Evolutionary conservation across 2,797 vertebrate genomes (phyloP).

Genomic region (Lithobates pipiens): DNA sequence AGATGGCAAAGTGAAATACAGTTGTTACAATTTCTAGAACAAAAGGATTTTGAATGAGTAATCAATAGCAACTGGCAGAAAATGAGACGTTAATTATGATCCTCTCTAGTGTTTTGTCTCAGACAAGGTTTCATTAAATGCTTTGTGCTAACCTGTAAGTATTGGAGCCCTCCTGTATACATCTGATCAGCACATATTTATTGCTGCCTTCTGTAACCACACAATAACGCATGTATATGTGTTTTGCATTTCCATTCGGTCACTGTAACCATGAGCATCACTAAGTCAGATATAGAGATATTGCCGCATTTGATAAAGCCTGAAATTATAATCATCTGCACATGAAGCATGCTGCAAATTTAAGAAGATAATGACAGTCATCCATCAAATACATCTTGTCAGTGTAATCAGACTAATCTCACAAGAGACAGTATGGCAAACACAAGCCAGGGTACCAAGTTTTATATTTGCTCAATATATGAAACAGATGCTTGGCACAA

Average conservation of each 20-base stretch:
- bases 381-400: constrained; percentile 79
- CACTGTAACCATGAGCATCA: constrained; percentile 65
- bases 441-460: constrained; percentile 63
- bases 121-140: constrained; percentile 83
- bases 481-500: constrained; percentile 48
- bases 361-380: constrained; percentile 82
- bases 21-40: constrained; percentile 80
- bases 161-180: constrained; percentile 72
- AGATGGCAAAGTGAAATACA: constrained; percentile 77
- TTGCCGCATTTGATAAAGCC: constrained; percentile 27
- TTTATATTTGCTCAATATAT: constrained; percentile 40
- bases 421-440: constrained; percentile 70
- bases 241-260: constrained; percentile 66
- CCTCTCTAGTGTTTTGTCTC: constrained; percentile 79
- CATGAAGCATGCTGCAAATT: constrained; percentile 76
- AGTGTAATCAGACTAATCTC: constrained; percentile 78
- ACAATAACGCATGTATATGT: constrained; percentile 62
- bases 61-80: constrained; percentile 83
- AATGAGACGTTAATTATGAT: constrained; percentile 82
- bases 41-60: constrained; percentile 82
- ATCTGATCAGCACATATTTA: constrained; percentile 72
- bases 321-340: constrained; percentile 78
- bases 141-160: constrained; percentile 81
- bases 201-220: constrained; percentile 50
- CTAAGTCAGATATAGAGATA: constrained; percentile 18